Evolutionary conservation across 2,888 invertebrate species (phyloP).

Genomic region (Synergus umbraculus): DNA sequence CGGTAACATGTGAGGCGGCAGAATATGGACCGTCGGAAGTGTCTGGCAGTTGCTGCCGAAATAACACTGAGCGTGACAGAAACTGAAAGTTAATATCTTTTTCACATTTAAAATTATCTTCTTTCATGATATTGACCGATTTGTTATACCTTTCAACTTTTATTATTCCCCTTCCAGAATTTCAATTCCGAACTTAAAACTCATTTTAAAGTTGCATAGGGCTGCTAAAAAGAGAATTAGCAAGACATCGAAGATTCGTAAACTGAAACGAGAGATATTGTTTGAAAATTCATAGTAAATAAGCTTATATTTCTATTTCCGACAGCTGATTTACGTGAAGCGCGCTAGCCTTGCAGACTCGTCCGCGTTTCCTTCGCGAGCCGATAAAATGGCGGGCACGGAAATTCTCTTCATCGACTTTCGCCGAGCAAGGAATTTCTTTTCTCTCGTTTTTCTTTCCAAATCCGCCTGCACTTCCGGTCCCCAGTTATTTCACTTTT

Average conservation of each 20-base stretch:
- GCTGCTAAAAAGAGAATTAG: neutral
- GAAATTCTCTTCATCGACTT: constrained; percentile 59
- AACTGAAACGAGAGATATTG: neutral
- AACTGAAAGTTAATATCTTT: neutral
- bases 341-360: constrained; percentile 51
- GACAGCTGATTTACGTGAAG: constrained; percentile 52
- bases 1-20: neutral
- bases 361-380: constrained; percentile 59
- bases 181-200: neutral
- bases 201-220: neutral
- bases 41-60: constrained; percentile 56
- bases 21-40: constrained; percentile 8
- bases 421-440: constrained; percentile 27
- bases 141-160: neutral
- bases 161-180: neutral
- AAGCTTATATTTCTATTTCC: constrained; percentile 34
- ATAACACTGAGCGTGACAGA: constrained; percentile 51
- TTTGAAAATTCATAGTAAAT: neutral
- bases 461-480: constrained; percentile 35
- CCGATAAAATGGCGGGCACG: constrained; percentile 71
- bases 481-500: constrained; percentile 2
- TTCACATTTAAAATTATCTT: neutral
- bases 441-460: constrained; percentile 17
- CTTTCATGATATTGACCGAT: neutral
- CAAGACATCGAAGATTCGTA: neutral